phyloP scores from a whole-genome alignment of 2,113 vertebrate genomes.

The Sisor rabdophorus region DNA sequence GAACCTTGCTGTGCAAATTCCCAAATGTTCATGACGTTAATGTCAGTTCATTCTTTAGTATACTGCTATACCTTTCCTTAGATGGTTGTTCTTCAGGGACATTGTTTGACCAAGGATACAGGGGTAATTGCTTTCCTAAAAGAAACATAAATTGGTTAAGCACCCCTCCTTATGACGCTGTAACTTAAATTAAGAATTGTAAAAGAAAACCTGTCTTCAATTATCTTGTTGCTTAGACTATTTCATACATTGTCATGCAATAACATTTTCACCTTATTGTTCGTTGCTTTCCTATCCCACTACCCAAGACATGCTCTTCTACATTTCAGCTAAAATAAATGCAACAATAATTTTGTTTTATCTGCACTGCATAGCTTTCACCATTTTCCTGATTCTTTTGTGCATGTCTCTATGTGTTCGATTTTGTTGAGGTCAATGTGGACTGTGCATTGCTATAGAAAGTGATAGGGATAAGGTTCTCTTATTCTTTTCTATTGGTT shows the following conservation, averaged over 20 bases:
- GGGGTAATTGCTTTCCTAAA: slow-evolving; percentile 8
- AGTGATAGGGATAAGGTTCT: slow-evolving; percentile 46
- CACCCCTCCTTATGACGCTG: slow-evolving; percentile 40
- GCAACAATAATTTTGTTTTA: slow-evolving; percentile 44
- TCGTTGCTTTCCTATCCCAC: not conserved
- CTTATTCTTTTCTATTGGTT: slow-evolving; percentile 40
- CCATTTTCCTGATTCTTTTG: slow-evolving; percentile 15
- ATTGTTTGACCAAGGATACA: slow-evolving; percentile 4
- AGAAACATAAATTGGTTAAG: not conserved
- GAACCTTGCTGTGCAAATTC: slow-evolving; percentile 62
- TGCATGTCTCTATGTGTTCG: slow-evolving; percentile 45
- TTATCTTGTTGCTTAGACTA: slow-evolving; percentile 44
- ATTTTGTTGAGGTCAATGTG: slow-evolving; percentile 52
- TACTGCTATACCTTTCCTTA: not conserved
- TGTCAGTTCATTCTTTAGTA: slow-evolving; percentile 25
- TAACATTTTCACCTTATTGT: slow-evolving; percentile 24
- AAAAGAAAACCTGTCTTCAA: slow-evolving; percentile 51
- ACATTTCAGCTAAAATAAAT: slow-evolving; percentile 43
- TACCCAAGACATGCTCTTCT: slow-evolving; percentile 42
- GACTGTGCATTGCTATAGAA: slow-evolving; percentile 58
- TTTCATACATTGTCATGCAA: slow-evolving; percentile 55
- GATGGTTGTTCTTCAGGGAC: not conserved
- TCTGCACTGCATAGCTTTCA: slow-evolving; percentile 33
- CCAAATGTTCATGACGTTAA: slow-evolving; percentile 43
- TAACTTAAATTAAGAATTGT: slow-evolving; percentile 57